These are phyloP conservation scores for Sogatella furcifera DNA, from an alignment of 1,140 invertebrate genomes.

Conservation along the genomic window DNA sequence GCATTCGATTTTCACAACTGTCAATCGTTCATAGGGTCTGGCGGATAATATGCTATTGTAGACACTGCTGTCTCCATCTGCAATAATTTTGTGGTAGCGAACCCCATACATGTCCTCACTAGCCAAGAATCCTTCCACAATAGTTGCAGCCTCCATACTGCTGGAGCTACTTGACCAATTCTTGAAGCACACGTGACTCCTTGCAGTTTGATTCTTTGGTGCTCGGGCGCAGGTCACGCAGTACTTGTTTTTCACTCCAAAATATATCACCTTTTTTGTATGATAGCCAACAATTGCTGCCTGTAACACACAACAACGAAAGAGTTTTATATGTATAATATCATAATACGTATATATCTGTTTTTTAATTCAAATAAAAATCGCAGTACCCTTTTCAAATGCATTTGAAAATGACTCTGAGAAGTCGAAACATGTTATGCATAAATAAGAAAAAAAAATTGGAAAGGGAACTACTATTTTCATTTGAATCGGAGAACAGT, in stretches of 20 bases:
- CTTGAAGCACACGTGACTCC: conserved; percentile 12
- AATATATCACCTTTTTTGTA: conserved; percentile 26
- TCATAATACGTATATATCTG: too few relatives aligned
- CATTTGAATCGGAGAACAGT: too few relatives aligned
- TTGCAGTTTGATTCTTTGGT: conserved; percentile 6
- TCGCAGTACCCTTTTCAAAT: too few relatives aligned
- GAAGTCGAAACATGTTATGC: too few relatives aligned
- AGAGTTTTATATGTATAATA: too few relatives aligned
- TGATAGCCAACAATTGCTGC: conserved; percentile 16
- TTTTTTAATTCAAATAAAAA: too few relatives aligned
- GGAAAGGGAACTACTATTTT: too few relatives aligned
- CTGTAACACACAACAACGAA: conserved; percentile 9
- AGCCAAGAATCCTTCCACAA: conserved; percentile 31
- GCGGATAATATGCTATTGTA: conserved; percentile 20
- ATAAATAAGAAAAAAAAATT: too few relatives aligned
- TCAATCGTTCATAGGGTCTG: conserved; percentile 18
- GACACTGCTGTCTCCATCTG: conserved; percentile 29
- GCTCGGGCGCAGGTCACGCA: conserved; percentile 17
- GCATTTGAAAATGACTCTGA: too few relatives aligned
- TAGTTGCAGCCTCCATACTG: conserved; percentile 34
- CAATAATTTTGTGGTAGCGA: conserved; percentile 25
- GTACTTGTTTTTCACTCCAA: conserved; percentile 16
- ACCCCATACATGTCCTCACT: conserved; percentile 27
- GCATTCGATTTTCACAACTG: conserved; percentile 27
- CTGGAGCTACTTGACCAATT: conserved; percentile 30